phyloP scores from a whole-genome alignment of 2,113 vertebrate genomes.

The Pelvicachromis taeniatus region DNA sequence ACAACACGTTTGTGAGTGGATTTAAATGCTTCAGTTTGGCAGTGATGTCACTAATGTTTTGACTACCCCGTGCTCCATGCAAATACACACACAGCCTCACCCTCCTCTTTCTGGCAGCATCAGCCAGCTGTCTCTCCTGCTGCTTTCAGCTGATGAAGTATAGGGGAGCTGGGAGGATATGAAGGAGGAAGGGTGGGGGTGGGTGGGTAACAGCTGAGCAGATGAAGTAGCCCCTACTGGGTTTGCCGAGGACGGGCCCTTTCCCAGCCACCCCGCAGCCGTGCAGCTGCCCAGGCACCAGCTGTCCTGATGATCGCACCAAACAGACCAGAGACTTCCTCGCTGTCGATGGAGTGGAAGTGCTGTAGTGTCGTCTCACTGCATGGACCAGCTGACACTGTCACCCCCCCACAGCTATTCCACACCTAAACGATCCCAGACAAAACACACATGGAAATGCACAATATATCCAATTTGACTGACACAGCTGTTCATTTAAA shows the following conservation, averaged over 20 bases:
- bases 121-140: constrained; percentile 67
- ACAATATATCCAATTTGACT: constrained; percentile 10
- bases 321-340: constrained; percentile 37
- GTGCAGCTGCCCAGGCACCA: constrained; percentile 66
- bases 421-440: constrained; percentile 22
- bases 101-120: constrained; percentile 36
- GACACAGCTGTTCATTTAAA: neutral
- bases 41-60: constrained; percentile 44
- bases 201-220: constrained; percentile 61
- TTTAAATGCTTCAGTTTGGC: constrained; percentile 8
- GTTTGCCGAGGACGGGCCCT: constrained; percentile 39
- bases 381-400: constrained; percentile 45
- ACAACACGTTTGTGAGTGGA: neutral
- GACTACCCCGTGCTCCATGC: neutral
- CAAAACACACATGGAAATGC: constrained; percentile 41
- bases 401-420: neutral
- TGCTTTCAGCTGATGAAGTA: constrained; percentile 69
- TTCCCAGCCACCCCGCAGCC: constrained; percentile 70
- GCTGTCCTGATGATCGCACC: constrained; percentile 56
- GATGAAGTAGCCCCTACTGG: constrained; percentile 65
- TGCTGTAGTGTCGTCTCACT: constrained; percentile 5
- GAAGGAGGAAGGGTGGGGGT: neutral
- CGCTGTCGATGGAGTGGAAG: neutral
- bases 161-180: neutral
- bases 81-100: constrained; percentile 22